Evolutionary conservation across 2,113 vertebrate species (phyloP).

Genomic region (Myotis lucifugus): DNA sequence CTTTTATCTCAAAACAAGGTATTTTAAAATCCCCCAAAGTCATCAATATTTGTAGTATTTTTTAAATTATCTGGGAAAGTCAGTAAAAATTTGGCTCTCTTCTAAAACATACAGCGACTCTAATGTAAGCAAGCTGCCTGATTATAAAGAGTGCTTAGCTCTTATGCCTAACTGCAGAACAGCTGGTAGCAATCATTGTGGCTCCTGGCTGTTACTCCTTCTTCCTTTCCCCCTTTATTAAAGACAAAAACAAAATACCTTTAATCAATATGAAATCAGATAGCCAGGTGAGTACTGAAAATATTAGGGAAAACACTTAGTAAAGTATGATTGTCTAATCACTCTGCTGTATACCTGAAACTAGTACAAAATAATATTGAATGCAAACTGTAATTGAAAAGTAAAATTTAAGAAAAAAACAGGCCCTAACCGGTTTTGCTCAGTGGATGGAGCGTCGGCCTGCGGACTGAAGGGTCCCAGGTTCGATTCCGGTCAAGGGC

Average conservation of each 20-base stretch:
- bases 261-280: conserved; percentile 33
- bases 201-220: conserved; percentile 40
- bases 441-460: no score
- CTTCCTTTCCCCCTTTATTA: conserved; percentile 42
- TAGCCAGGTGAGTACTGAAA: background rate
- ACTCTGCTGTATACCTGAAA: background rate
- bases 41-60: background rate
- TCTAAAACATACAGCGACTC: background rate
- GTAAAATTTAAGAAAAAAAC: background rate
- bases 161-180: background rate
- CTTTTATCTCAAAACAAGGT: conserved; percentile 42
- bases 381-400: background rate
- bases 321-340: background rate
- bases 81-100: background rate
- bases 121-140: background rate
- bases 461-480: no score
- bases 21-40: background rate
- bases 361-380: background rate
- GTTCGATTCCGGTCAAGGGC: no score
- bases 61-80: conserved; percentile 47
- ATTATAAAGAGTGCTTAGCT: background rate
- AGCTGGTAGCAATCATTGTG: conserved; percentile 26
- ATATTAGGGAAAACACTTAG: background rate
- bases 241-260: conserved; percentile 49
- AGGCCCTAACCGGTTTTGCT: no score